Conservation (phyloP, 2,113 vertebrate genomes). For the Axis porcinus region DNA sequence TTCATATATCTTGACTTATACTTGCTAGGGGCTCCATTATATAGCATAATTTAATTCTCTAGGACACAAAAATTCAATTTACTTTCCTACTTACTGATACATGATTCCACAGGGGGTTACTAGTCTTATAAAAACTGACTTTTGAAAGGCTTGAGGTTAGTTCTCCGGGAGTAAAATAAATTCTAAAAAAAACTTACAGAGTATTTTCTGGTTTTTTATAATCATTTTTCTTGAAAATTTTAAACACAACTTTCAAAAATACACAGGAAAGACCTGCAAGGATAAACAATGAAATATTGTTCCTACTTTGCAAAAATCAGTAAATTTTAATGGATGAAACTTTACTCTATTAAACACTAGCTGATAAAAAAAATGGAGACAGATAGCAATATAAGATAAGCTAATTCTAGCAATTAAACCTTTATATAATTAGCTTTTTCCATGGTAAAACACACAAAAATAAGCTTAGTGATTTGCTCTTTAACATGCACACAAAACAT, state of each 20-base stretch:
- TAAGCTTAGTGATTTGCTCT: neutral
- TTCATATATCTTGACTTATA: constrained; percentile 58
- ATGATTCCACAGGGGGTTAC: constrained; percentile 60
- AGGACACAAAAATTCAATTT: constrained; percentile 73
- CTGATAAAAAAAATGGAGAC: neutral
- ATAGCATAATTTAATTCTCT: constrained; percentile 72
- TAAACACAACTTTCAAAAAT: constrained; percentile 12
- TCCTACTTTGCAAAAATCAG: constrained; percentile 14
- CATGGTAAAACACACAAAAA: neutral
- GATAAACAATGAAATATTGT: neutral
- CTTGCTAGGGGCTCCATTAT: constrained; percentile 63
- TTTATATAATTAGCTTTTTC: constrained; percentile 12
- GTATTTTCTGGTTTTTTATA: neutral
- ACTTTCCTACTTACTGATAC: constrained; percentile 65
- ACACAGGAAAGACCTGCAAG: neutral
- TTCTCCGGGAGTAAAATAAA: constrained; percentile 33
- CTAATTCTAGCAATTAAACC: constrained; percentile 18
- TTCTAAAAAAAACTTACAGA: constrained; percentile 1
- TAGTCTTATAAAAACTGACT: constrained; percentile 58
- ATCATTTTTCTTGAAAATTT: neutral
- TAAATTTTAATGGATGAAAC: neutral
- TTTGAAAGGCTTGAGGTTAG: neutral
- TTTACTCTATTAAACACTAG: neutral
- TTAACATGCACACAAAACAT: constrained; percentile 10
- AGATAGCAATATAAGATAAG: neutral